phyloP scores from a whole-genome alignment of 1,140 invertebrate species.

The Dendroctonus ponderosae region DNA sequence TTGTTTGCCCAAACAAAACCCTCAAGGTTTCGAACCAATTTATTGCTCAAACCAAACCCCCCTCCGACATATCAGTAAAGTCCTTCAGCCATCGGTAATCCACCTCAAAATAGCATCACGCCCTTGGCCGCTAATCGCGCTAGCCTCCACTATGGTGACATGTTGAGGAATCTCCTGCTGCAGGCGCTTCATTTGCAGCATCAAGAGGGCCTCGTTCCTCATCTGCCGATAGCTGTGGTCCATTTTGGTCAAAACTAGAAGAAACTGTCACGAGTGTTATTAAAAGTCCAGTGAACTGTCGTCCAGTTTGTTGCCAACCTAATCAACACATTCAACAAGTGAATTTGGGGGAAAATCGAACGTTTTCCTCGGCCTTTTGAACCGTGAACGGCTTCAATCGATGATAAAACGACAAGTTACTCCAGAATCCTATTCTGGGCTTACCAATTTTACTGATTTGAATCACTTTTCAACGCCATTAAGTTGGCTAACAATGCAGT shows the following conservation, averaged over 20 bases:
- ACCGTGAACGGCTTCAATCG: background rate
- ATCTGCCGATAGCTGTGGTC: constrained; percentile 79
- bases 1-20: too few relatives aligned
- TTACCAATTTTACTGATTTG: background rate
- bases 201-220: constrained; percentile 76
- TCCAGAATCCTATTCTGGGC: background rate
- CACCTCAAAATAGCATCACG: constrained; percentile 65
- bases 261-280: constrained; percentile 53
- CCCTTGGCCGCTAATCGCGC: constrained; percentile 69
- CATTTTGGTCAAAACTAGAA: constrained; percentile 76
- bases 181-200: constrained; percentile 67
- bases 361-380: background rate
- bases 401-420: background rate
- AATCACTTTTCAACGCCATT: background rate
- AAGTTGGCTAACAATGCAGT: too few relatives aligned
- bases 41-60: too few relatives aligned
- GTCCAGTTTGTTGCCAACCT: background rate
- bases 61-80: too few relatives aligned
- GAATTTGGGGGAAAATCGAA: background rate
- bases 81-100: constrained; percentile 47
- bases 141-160: constrained; percentile 68
- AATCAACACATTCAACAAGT: background rate
- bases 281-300: background rate
- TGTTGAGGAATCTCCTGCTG: constrained; percentile 64
- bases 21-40: too few relatives aligned